Percentiles rank a stretch among this genome's conserved stretches.
phyloP scores from a whole-genome alignment of 1,140 invertebrate species.

The Calliphora vicina region DNA sequence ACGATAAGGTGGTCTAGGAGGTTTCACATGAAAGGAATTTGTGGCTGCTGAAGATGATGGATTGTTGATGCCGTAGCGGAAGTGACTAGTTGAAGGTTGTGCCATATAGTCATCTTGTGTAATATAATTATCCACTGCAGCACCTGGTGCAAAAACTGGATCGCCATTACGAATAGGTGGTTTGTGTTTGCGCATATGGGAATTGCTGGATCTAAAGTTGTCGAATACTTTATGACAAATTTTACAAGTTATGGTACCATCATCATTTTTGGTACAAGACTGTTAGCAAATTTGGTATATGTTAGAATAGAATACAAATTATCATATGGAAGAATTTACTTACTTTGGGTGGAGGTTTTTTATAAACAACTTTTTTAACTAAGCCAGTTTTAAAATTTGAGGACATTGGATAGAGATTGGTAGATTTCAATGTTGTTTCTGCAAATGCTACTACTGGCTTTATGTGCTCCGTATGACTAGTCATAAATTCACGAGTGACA shows the following conservation, averaged over 20 bases:
- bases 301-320: background rate
- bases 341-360: background rate
- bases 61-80: background rate
- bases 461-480: background rate
- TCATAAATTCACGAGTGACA: background rate
- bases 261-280: conserved; percentile 8
- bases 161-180: background rate
- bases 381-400: background rate
- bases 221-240: conserved; percentile 30
- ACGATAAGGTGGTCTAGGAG: background rate
- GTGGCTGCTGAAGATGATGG: background rate
- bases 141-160: background rate
- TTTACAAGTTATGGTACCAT: conserved; percentile 13
- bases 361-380: background rate
- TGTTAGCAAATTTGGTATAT: background rate
- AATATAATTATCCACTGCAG: background rate
- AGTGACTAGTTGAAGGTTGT: background rate
- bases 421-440: background rate
- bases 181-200: conserved; percentile 41
- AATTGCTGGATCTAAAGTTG: conserved; percentile 38
- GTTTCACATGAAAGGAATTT: background rate
- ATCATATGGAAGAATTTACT: background rate
- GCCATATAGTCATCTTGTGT: background rate
- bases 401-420: background rate
- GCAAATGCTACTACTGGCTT: background rate